Base-by-base conservation (phyloP, 2,797 vertebrate species). In the Hyperoplus lanceolatus region DNA sequence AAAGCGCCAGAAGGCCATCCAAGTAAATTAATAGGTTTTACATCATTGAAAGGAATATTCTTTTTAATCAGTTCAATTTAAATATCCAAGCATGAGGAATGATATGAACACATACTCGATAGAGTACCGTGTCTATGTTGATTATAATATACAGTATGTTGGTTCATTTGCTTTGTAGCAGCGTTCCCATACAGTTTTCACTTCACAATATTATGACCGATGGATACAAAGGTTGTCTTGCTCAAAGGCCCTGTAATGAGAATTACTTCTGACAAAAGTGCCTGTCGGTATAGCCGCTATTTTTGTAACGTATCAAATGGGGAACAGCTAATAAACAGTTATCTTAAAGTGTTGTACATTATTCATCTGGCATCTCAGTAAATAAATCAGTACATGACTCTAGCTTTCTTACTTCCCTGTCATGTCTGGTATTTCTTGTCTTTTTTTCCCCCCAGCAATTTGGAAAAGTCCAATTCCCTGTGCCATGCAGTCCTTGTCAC, bases 1-100 rank as follows among this genome's bases (percentile, higher is more conserved):
- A 29, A 29, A 29, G 29, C 29, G 71, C 41, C 21, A 60, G 36
- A 38, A 51, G 56, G 62, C 41, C 51, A 64, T n/a, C n/a, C 10
- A 4, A 48, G 16, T 73, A 63, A 71, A 73, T 69, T 38, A 67
- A 71, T 43, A 71, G 75, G 64, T 74, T 53, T 29, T 29, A 41
- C 50, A 58, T 70, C 49, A 59, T 29, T 41, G 15, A 57, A 21
- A 60, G 18, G 15, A 67, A 71, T 60, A 54, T 56, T 59, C 39
- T 53, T 68, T 87, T 73, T 77, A 75, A 87, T 87, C 72, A 77
- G 66, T 83, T 77, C 58, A 79, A 74, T 86, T 79, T 60, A 29
- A 60, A 38, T 54, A 29, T 41, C 18, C 41, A 59, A 63, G 46
- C 63, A 62, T 42, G 46, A 81, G 69, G 59, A 77, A 13, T 8